phyloP scores from a whole-genome alignment of 2,888 invertebrate genomes.

The Axea sp. region DNA sequence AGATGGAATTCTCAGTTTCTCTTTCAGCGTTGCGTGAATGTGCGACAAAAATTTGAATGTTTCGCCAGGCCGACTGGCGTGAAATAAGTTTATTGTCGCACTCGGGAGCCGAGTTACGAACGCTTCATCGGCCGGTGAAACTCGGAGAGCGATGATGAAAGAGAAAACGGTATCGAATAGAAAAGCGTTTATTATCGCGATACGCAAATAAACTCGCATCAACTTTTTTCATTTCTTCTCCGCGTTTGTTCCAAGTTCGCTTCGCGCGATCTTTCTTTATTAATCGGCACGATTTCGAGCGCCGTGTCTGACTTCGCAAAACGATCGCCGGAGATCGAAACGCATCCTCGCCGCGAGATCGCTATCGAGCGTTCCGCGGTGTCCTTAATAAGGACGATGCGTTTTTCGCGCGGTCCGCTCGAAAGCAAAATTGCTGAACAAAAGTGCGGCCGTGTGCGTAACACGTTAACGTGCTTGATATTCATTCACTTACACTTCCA shows the following conservation, averaged over 20 bases:
- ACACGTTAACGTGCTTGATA: conserved; percentile 35
- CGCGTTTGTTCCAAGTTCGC: too few relatives aligned
- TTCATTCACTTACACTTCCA: conserved; percentile 66
- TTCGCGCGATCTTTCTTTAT: conserved; percentile 22
- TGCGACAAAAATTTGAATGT: conserved; percentile 10
- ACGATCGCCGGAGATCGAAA: too few relatives aligned
- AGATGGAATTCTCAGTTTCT: conserved; percentile 44
- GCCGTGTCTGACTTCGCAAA: too few relatives aligned
- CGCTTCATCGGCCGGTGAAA: conserved; percentile 40
- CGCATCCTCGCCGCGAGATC: too few relatives aligned
- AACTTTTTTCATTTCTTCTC: too few relatives aligned
- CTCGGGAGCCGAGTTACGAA: conserved; percentile 18
- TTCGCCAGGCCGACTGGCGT: conserved; percentile 29
- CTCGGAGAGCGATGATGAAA: conserved; percentile 40
- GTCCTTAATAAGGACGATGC: too few relatives aligned
- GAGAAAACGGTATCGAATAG: conserved; percentile 41
- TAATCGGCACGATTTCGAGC: too few relatives aligned
- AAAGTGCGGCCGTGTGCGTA: conserved; percentile 24
- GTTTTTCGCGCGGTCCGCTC: too few relatives aligned
- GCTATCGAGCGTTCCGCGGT: too few relatives aligned
- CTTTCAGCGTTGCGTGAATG: conserved; percentile 26
- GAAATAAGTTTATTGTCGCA: conserved; percentile 25
- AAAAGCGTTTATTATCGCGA: conserved; percentile 34
- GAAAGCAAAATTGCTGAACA: conserved; percentile 35
- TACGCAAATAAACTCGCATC: neutral